Conservation (phyloP, 2,113 vertebrate genomes). For the Sylvietta virens region DNA sequence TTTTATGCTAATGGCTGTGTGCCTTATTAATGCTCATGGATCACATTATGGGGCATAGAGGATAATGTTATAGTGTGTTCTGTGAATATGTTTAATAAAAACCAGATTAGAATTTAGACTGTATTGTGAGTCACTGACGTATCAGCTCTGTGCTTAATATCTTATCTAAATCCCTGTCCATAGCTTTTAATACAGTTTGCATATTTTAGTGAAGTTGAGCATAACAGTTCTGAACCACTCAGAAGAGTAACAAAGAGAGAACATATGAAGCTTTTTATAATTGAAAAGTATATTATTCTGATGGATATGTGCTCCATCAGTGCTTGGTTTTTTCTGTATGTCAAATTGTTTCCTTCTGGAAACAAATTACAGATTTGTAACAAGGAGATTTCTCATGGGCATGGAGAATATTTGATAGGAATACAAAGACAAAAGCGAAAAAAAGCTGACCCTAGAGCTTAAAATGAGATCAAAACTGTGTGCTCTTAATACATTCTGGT, state of each 20-base stretch:
- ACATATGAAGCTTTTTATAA: background rate
- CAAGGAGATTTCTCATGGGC: background rate
- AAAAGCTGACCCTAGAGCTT: background rate
- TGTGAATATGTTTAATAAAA: background rate
- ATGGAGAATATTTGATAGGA: background rate
- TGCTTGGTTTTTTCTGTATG: background rate
- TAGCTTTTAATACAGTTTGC: background rate
- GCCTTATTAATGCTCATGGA: background rate
- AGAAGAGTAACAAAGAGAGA: background rate
- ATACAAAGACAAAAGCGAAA: background rate
- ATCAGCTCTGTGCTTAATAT: background rate
- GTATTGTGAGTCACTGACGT: background rate
- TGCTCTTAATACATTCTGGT: background rate
- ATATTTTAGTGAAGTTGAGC: background rate
- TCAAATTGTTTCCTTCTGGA: background rate
- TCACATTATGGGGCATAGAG: background rate
- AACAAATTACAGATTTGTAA: background rate
- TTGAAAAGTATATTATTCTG: background rate
- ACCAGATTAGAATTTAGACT: background rate
- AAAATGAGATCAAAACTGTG: slow-evolving; percentile 9
- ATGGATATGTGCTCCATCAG: background rate
- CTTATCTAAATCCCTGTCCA: background rate
- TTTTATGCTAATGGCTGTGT: background rate
- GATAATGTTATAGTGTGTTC: background rate
- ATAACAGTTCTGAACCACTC: background rate